Evolutionary conservation across 2,797 vertebrate species (phyloP).

Genomic region (Anguilla anguilla): DNA sequence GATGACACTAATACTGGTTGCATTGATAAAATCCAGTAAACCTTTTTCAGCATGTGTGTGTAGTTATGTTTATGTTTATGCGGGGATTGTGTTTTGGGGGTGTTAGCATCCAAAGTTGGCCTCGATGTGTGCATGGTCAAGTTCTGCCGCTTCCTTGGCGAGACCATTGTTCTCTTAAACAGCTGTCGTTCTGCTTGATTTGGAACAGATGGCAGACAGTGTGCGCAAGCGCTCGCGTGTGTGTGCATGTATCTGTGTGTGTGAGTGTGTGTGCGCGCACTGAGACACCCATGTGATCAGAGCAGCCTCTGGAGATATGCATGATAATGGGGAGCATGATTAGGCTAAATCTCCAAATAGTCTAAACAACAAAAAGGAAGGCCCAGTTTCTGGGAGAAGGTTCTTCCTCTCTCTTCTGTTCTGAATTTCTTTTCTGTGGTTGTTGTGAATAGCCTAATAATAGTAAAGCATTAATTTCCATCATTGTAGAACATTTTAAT

Average conservation of each 20-base stretch:
- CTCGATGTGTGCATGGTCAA: constrained; percentile 53
- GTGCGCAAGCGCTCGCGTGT: constrained; percentile 36
- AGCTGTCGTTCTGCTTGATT: constrained; percentile 81
- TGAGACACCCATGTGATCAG: constrained; percentile 10
- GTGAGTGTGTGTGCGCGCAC: constrained; percentile 20
- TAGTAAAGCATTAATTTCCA: neutral
- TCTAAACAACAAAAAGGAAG: neutral
- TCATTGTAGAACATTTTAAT: neutral
- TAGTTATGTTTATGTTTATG: constrained; percentile 40
- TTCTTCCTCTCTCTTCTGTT: neutral
- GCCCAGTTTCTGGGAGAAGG: neutral
- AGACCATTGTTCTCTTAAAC: constrained; percentile 78
- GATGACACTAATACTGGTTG: neutral
- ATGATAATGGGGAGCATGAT: constrained; percentile 13
- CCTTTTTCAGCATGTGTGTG: constrained; percentile 18
- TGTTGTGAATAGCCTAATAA: neutral
- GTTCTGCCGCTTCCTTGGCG: constrained; percentile 62
- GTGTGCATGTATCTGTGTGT: constrained; percentile 31
- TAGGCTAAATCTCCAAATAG: constrained; percentile 12
- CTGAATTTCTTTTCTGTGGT: neutral
- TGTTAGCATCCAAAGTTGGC: constrained; percentile 64
- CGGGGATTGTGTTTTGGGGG: constrained; percentile 50
- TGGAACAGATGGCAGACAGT: constrained; percentile 72
- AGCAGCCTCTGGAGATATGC: constrained; percentile 17
- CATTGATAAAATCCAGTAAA: neutral